Conservation (phyloP, 2,888 invertebrate species). For the Chrysodeixis includens region DNA sequence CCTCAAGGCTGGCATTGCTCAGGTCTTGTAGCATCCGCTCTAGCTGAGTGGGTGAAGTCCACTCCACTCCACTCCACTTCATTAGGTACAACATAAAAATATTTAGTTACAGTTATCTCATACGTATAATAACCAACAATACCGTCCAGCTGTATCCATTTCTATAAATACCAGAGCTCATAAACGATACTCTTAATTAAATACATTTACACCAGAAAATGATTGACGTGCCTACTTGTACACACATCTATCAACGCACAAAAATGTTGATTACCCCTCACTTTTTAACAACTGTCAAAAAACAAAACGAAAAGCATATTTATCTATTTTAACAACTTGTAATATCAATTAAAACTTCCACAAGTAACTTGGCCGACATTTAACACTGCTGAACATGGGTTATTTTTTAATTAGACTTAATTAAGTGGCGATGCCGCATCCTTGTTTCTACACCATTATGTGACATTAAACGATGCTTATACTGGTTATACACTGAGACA, state of each 20-base stretch:
- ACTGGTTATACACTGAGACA: background rate
- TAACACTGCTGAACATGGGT: constrained; percentile 32
- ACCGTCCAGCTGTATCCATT: background rate
- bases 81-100: too few species aligned
- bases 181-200: background rate
- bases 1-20: too few species aligned
- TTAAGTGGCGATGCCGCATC: constrained; percentile 35
- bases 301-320: constrained; percentile 11
- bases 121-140: background rate
- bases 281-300: background rate
- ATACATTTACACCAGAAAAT: background rate
- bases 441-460: constrained; percentile 18
- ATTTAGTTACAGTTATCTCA: background rate
- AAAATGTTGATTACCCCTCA: constrained; percentile 3
- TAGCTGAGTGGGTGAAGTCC: too few species aligned
- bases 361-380: constrained; percentile 21
- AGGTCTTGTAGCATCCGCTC: too few species aligned
- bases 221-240: background rate
- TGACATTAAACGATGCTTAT: constrained; percentile 24
- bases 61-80: too few species aligned
- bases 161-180: background rate
- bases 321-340: constrained; percentile 36
- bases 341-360: constrained; percentile 46
- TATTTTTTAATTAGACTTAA: constrained; percentile 57
- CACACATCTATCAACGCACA: background rate